Conservation (phyloP, 2,797 vertebrate genomes). For the Coregonus ussuriensis region DNA sequence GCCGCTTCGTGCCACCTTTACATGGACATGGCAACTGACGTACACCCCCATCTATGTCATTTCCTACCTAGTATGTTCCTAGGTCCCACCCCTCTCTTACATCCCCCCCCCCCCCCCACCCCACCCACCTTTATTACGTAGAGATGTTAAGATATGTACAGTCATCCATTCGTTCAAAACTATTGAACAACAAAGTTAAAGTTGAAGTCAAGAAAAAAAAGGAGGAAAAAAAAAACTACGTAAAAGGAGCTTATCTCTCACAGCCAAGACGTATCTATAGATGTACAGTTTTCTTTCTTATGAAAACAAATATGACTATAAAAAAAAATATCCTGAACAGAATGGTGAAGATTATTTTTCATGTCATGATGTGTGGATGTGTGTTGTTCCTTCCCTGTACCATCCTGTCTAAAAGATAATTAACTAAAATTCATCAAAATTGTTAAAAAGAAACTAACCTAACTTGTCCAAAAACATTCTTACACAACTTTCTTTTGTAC, state of each 20-base stretch:
- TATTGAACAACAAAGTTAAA: slow-evolving; percentile 51
- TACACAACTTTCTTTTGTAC: slow-evolving; percentile 99
- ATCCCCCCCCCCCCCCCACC: slow-evolving; percentile 57
- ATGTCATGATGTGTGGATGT: slow-evolving; percentile 99
- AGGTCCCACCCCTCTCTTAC: slow-evolving; percentile 73
- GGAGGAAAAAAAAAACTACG: slow-evolving; percentile 46
- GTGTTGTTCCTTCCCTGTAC: slow-evolving; percentile 92
- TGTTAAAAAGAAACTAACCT: slow-evolving; percentile 83
- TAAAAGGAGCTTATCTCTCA: slow-evolving; percentile 56
- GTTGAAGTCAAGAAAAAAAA: slow-evolving; percentile 37
- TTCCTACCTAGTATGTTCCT: slow-evolving; percentile 86
- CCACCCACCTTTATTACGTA: slow-evolving; percentile 82
- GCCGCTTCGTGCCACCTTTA: slow-evolving; percentile 89
- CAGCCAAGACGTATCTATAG: slow-evolving; percentile 55
- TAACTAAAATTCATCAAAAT: slow-evolving; percentile 79
- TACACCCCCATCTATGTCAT: slow-evolving; percentile 88
- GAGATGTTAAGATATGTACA: slow-evolving; percentile 83
- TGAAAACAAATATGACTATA: slow-evolving; percentile 44
- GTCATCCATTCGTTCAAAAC: slow-evolving; percentile 82
- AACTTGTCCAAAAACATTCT: slow-evolving; percentile 87
- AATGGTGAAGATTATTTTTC: slow-evolving; percentile 93
- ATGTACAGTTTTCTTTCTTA: slow-evolving; percentile 79
- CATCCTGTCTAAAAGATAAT: slow-evolving; percentile 83
- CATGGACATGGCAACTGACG: slow-evolving; percentile 94
- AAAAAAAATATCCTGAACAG: slow-evolving; percentile 71